Evolutionary conservation across 1,140 invertebrate species (phyloP).

Genomic region (Eurosta solidaginis): DNA sequence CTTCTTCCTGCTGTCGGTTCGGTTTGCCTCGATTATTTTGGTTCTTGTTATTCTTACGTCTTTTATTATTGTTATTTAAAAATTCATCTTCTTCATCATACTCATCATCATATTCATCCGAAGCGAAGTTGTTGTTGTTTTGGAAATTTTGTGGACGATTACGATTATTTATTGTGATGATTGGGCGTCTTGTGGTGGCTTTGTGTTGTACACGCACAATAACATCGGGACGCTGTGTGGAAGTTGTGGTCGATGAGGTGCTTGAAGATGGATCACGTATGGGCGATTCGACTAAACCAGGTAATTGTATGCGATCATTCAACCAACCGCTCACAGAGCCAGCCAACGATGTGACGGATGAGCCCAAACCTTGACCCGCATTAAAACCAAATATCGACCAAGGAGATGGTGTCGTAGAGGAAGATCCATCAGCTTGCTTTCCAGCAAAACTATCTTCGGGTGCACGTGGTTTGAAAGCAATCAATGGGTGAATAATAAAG

Average conservation of each 20-base stretch:
- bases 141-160: slow-evolving; percentile 27
- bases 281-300: slow-evolving; percentile 47
- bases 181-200: slow-evolving; percentile 18
- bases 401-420: slow-evolving; percentile 29
- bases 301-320: slow-evolving; percentile 48
- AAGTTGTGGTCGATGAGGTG: slow-evolving; percentile 37
- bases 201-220: slow-evolving; percentile 48
- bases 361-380: slow-evolving; percentile 49
- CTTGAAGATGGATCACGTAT: slow-evolving; percentile 40
- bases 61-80: slow-evolving; percentile 30
- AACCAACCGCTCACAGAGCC: slow-evolving; percentile 56
- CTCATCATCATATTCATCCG: background rate
- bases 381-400: slow-evolving; percentile 51
- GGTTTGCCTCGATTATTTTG: slow-evolving; percentile 40
- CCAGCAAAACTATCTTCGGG: slow-evolving; percentile 40
- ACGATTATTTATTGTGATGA: slow-evolving; percentile 30
- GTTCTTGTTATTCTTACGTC: slow-evolving; percentile 33
- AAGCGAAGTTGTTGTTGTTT: background rate
- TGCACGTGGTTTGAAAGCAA: slow-evolving; percentile 53
- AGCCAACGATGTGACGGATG: slow-evolving; percentile 48
- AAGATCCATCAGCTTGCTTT: slow-evolving; percentile 42
- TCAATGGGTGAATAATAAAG: slow-evolving; percentile 54
- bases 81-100: slow-evolving; percentile 25
- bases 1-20: slow-evolving; percentile 40
- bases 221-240: slow-evolving; percentile 47